Percentiles rank a stretch among this genome's conserved stretches.
These are phyloP conservation scores for Sericinus montela DNA, from an alignment of 2,888 invertebrate species.

Conservation along the genomic window DNA sequence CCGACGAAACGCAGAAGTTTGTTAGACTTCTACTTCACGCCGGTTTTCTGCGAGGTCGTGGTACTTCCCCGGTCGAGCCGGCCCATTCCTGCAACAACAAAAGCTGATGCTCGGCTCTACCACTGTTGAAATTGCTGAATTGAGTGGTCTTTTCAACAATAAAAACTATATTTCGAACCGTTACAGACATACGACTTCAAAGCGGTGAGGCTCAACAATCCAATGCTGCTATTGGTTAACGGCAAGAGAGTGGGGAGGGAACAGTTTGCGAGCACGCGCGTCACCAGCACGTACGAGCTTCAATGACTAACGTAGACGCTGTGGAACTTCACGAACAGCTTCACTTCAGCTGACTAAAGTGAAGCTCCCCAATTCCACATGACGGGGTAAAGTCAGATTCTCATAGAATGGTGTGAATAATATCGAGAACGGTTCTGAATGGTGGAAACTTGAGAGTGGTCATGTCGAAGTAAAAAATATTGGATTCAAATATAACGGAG, in stretches of 20 bases:
- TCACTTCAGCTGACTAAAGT: background rate
- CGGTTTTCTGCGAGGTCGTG: too few species aligned
- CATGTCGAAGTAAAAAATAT: background rate
- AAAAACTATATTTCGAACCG: background rate
- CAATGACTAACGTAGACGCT: slow-evolving; percentile 38
- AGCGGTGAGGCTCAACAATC: slow-evolving; percentile 88
- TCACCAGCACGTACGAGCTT: slow-evolving; percentile 82
- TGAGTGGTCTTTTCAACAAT: too few species aligned
- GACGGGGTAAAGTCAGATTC: too few species aligned
- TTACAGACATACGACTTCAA: slow-evolving; percentile 85
- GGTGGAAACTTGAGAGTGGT: background rate
- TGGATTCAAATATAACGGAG: background rate
- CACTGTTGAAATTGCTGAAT: too few species aligned
- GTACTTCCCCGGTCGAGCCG: too few species aligned
- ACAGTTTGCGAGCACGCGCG: slow-evolving; percentile 82
- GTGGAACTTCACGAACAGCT: slow-evolving; percentile 3
- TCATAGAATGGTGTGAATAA: too few species aligned
- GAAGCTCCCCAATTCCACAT: background rate
- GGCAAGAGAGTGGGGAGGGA: slow-evolving; percentile 84
- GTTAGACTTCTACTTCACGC: too few species aligned
- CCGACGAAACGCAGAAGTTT: too few species aligned
- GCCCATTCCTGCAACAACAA: too few species aligned
- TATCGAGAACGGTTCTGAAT: too few species aligned
- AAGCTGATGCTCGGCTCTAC: too few species aligned
- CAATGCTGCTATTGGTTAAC: slow-evolving; percentile 86